Conservation (phyloP, 2,888 invertebrate species). For the Standfussiana lucernea region DNA sequence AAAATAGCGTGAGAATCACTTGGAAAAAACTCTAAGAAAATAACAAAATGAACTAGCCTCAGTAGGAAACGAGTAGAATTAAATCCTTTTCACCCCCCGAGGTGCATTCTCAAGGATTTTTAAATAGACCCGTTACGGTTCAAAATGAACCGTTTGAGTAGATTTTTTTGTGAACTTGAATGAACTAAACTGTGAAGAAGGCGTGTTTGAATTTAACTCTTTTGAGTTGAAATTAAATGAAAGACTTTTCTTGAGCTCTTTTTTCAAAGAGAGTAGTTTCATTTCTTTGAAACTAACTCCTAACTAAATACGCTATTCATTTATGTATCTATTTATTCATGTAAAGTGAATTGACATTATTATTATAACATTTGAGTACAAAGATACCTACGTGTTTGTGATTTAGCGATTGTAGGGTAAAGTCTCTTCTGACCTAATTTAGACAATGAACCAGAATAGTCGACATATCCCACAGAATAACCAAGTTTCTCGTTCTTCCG, state of each 20-base stretch:
- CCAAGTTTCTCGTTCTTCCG: no score
- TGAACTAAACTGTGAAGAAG: constrained; percentile 35
- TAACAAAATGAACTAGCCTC: constrained; percentile 19
- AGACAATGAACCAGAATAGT: no score
- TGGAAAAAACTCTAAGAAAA: constrained; percentile 30
- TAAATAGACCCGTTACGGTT: constrained; percentile 34
- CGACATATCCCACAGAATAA: no score
- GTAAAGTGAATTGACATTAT: no score
- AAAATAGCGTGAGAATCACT: constrained; percentile 28
- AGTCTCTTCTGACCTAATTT: no score
- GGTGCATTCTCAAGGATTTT: constrained; percentile 48
- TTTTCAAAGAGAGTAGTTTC: neutral
- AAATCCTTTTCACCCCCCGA: constrained; percentile 41
- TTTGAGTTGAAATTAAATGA: constrained; percentile 17
- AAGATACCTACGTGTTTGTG: no score
- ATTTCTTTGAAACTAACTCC: neutral
- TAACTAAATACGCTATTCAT: no score
- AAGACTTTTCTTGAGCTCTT: no score
- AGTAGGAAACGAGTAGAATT: constrained; percentile 20
- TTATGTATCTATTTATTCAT: no score
- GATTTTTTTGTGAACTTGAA: constrained; percentile 20
- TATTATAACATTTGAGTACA: no score
- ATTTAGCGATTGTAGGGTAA: no score
- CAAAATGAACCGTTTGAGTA: constrained; percentile 16
- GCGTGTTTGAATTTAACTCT: neutral